These are phyloP conservation scores for Microctenopoma steveboyesi DNA, from an alignment of 2,797 vertebrate species.

Conservation along the genomic window DNA sequence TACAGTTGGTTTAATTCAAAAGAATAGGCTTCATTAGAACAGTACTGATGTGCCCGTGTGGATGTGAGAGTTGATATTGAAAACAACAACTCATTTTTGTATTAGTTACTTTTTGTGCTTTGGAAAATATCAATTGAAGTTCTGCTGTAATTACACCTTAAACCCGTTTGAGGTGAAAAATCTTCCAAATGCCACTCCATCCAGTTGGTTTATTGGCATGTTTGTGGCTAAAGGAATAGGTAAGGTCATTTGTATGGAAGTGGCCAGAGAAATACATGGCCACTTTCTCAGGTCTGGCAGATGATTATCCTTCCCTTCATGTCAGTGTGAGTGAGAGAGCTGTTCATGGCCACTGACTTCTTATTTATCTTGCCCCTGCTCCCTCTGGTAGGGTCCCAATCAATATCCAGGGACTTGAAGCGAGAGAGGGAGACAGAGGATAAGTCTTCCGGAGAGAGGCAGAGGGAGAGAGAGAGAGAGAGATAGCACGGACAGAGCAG, in stretches of 20 bases:
- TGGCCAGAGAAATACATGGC: slow-evolving; percentile 36
- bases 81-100: too few species aligned
- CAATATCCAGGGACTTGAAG: slow-evolving; percentile 78
- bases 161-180: neutral
- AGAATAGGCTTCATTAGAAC: neutral
- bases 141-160: neutral
- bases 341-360: slow-evolving; percentile 77
- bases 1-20: slow-evolving; percentile 13
- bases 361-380: slow-evolving; percentile 79
- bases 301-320: slow-evolving; percentile 71
- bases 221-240: slow-evolving; percentile 8
- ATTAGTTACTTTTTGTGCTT: too few species aligned
- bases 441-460: slow-evolving; percentile 63
- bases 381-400: slow-evolving; percentile 72
- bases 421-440: slow-evolving; percentile 66
- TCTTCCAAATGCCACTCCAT: slow-evolving; percentile 2
- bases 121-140: neutral
- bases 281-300: slow-evolving; percentile 56
- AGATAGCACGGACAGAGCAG: slow-evolving; percentile 66
- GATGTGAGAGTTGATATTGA: too few species aligned
- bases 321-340: slow-evolving; percentile 67
- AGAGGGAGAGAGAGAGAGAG: slow-evolving; percentile 44
- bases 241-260: slow-evolving; percentile 45
- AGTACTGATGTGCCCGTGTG: too few species aligned
- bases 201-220: neutral